A percentile compares a stretch with the other conserved stretches of the same genome.
Conservation (phyloP, 2,113 vertebrate species). For the Seriola dumerili region DNA sequence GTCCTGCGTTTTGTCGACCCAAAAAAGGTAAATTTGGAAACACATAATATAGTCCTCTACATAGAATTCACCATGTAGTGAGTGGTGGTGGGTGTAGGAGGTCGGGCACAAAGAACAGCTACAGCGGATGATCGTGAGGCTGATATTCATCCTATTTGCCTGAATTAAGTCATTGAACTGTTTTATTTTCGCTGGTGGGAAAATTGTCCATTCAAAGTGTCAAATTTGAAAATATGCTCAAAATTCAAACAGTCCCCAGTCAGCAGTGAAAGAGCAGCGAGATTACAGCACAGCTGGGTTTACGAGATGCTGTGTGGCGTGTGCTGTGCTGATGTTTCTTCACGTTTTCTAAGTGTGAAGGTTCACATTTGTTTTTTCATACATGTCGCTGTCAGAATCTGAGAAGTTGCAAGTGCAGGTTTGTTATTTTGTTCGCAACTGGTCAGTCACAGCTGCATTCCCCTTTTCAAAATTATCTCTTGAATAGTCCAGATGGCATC, state of each 20-base stretch:
- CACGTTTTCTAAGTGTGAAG: slow-evolving; percentile 3
- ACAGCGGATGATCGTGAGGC: background rate
- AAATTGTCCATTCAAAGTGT: background rate
- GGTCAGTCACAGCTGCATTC: background rate
- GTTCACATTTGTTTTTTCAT: slow-evolving; percentile 5
- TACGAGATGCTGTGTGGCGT: background rate
- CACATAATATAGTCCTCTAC: background rate
- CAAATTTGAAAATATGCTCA: background rate
- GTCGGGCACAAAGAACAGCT: background rate
- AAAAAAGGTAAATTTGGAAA: background rate
- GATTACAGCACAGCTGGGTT: slow-evolving; percentile 15
- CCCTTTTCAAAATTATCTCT: background rate
- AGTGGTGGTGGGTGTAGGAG: background rate
- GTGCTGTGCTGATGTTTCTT: slow-evolving; percentile 13
- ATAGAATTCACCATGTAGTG: background rate
- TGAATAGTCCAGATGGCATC: background rate
- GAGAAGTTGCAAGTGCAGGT: background rate
- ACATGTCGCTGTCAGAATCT: background rate
- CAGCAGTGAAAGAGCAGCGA: background rate
- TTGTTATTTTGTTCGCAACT: slow-evolving; percentile 14
- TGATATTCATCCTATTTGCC: background rate
- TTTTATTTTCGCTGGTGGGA: background rate
- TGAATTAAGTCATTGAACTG: background rate
- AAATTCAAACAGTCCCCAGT: background rate
- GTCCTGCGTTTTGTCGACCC: background rate